phyloP scores from a whole-genome alignment of 2,888 invertebrate genomes.

The Eudasyphora cyanicolor region DNA sequence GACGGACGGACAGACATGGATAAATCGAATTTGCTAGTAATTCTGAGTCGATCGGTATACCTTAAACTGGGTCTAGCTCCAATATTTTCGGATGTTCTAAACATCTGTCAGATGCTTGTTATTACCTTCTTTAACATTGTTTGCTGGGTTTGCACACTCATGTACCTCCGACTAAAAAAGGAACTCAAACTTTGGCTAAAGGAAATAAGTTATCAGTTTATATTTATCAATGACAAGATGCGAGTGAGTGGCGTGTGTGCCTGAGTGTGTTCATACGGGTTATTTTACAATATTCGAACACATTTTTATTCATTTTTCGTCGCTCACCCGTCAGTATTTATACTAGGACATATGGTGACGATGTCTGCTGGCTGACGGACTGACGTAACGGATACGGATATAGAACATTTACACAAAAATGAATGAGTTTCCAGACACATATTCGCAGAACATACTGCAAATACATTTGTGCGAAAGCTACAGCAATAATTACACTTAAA shows the following conservation, averaged over 20 bases:
- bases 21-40: too few relatives aligned
- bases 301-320: slow-evolving; percentile 18
- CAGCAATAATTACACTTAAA: too few relatives aligned
- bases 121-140: too few relatives aligned
- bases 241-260: neutral
- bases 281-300: slow-evolving; percentile 29
- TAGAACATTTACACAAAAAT: slow-evolving; percentile 23
- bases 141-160: neutral
- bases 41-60: too few relatives aligned
- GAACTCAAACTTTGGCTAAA: slow-evolving; percentile 47
- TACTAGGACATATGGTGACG: slow-evolving; percentile 37
- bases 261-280: neutral
- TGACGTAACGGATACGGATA: slow-evolving; percentile 60
- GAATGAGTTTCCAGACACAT: neutral
- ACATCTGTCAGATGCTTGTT: too few relatives aligned
- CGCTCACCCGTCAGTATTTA: slow-evolving; percentile 16
- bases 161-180: neutral
- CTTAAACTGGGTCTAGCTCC: too few relatives aligned
- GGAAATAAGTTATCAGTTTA: slow-evolving; percentile 63
- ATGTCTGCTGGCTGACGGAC: neutral
- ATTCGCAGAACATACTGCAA: neutral
- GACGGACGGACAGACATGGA: too few relatives aligned
- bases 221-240: slow-evolving; percentile 61
- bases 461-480: neutral
- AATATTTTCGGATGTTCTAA: too few relatives aligned